Base-by-base conservation (phyloP, 2,888 invertebrate species). In the Trachelus iudaicus region DNA sequence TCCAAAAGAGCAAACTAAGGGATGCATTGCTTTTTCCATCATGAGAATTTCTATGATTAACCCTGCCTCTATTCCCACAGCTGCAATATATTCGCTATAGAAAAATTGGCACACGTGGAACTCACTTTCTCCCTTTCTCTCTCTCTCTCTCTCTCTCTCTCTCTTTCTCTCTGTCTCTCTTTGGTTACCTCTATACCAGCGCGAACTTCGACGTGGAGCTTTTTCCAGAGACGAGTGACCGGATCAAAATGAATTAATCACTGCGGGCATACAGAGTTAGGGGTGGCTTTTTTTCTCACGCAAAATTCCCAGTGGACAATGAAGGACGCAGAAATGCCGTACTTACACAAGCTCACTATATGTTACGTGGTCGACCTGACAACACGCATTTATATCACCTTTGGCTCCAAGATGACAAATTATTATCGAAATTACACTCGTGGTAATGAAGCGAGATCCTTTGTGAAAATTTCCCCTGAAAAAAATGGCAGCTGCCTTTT, bases 351-450 rank as follows among this genome's bases (percentile, higher is more conserved):
- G 56, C 56, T 56, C 56, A 9, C 23, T 56, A 15, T 56, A 56
- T 56, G 56, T 56, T 56, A 56, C 77, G 71, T 35, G 76, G 79
- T 79, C 75, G 34, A 33, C 31, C n/a, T n/a, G 31, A 71, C 71
- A 33, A 69, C 34, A 77, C 80, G 81, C 83, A 78, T 85, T 83
- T 82, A 83, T 71, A 80, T 78, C 33, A 33, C 34, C 34, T 15
- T 23, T 34, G 71, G 31, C 11, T 30, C 31, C 12, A 33, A 3
- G 84, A 80, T 85, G 86, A 86, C 83, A 83, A 85, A 85, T 86
- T 86, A 83, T 79, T 31, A 71, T 71, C 71, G 31, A 71, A 71
- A 71, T 71, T 71, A 71, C 71, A 23, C 71, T 71, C 71, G 1
- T 4, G 23, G 56, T 56, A 71, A 71, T 15, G 71, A 31, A 13